Conservation (phyloP, 2,888 invertebrate species). For the Lasioglossum marginatum region DNA sequence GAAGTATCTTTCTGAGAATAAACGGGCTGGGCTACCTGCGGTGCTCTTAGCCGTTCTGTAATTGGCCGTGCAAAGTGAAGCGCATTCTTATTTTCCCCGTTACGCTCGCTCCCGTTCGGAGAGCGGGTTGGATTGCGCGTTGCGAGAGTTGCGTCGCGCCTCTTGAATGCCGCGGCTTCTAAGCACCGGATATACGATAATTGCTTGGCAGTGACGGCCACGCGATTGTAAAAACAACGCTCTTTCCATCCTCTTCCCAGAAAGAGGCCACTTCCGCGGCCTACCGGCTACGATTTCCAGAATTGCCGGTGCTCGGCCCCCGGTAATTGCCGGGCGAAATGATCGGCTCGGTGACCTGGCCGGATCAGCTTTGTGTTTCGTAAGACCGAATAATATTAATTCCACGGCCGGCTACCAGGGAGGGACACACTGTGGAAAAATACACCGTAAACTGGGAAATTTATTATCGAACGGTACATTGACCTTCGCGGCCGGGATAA, state of each 20-base stretch:
- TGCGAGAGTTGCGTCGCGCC: slow-evolving; percentile 18
- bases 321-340: slow-evolving; percentile 59
- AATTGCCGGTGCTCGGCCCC: slow-evolving; percentile 37
- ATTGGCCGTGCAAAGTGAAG: slow-evolving; percentile 69
- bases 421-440: slow-evolving; percentile 3
- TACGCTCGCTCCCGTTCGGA: slow-evolving; percentile 55
- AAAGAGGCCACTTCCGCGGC: slow-evolving; percentile 25
- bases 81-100: slow-evolving; percentile 67
- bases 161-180: slow-evolving; percentile 65
- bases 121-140: slow-evolving; percentile 37
- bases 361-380: background rate
- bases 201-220: slow-evolving; percentile 56
- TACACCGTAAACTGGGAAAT: background rate
- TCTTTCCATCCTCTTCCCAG: slow-evolving; percentile 34
- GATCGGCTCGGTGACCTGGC: slow-evolving; percentile 40
- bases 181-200: slow-evolving; percentile 74
- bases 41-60: slow-evolving; percentile 65
- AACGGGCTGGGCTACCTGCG: slow-evolving; percentile 55
- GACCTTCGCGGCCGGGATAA: background rate
- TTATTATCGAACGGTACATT: background rate
- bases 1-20: slow-evolving; percentile 69
- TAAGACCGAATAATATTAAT: background rate
- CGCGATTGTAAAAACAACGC: slow-evolving; percentile 62
- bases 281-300: slow-evolving; percentile 49
- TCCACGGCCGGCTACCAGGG: no score